Conservation (phyloP, 1,140 invertebrate genomes). For the Drosophila miranda region DNA sequence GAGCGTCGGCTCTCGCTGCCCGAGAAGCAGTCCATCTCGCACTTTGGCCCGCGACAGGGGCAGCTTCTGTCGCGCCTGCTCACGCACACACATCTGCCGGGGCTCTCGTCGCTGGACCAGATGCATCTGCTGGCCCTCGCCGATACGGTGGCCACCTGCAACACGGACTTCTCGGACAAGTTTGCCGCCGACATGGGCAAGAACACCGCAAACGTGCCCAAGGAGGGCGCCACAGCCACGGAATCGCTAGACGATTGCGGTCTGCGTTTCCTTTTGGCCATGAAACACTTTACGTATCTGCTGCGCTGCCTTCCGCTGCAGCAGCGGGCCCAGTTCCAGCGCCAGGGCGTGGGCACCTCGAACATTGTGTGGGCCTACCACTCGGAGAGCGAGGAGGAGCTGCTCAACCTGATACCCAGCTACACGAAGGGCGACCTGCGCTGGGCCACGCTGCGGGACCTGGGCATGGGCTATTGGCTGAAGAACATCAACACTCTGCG, state of each 20-base stretch:
- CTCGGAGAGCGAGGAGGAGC: slow-evolving; percentile 98
- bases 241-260: slow-evolving; percentile 99
- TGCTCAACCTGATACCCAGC: slow-evolving; percentile 94
- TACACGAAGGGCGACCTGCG: slow-evolving; percentile 91
- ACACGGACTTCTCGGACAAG: slow-evolving; percentile 92
- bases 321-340: slow-evolving; percentile 93
- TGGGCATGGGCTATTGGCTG: slow-evolving; percentile 98
- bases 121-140: slow-evolving; percentile 99
- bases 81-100: slow-evolving; percentile 98
- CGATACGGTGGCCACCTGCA: slow-evolving; percentile 97
- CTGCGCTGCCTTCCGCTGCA: slow-evolving; percentile 93
- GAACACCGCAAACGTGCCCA: slow-evolving; percentile 84
- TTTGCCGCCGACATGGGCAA: slow-evolving; percentile 91
- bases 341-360: slow-evolving; percentile 94
- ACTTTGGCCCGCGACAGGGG: slow-evolving; percentile 92
- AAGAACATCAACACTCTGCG: slow-evolving; percentile 92
- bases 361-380: slow-evolving; percentile 99
- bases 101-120: slow-evolving; percentile 98
- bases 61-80: slow-evolving; percentile 91
- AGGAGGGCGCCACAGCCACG: slow-evolving; percentile 86
- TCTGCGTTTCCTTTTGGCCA: slow-evolving; percentile 96
- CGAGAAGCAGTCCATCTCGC: slow-evolving; percentile 88
- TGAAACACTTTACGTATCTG: slow-evolving; percentile 99
- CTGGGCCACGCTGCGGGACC: slow-evolving; percentile 96
- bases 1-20: slow-evolving; percentile 87